Evolutionary conservation across 2,113 vertebrate species (phyloP), one percentile per base, ranked within the genome.

Genomic region (Andinoacara biseriatus): DNA sequence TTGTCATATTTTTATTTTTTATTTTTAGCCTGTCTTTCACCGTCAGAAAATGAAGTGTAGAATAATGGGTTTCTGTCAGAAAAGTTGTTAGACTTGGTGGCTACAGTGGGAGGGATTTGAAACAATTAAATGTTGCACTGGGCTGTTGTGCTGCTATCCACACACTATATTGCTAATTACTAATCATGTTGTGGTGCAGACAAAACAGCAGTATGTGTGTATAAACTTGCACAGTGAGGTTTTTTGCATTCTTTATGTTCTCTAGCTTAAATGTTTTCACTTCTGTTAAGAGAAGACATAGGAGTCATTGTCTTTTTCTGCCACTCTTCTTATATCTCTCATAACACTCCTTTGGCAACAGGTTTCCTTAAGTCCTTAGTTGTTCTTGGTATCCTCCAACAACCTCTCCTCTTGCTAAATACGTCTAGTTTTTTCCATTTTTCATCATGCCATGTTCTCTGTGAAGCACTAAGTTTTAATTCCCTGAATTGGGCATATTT

Each of bases 241-340:
- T 80, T 4, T 74, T 3, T 29, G 31, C 56, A 17, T 59, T 81
- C 61, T 82, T 35, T 60, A 33, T 60, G 31, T 67, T 3, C 22
- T 43, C 24, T 74, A 22, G 43, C 46, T 65, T 77, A 59, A 76
- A n/a, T 52, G n/a, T 83, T 58, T 72, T 40, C 33, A 52, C 8
- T 58, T 65, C 54, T 61, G 38, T 56, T 22, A 26, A 26, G 63
- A 83, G 38, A 79, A 58, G 46, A 74, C 63, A 69, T 15, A 49
- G 40, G 40, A 67, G 63, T 46, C 40, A 67, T 49, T 67, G 63
- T 67, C 38, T 60, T 5, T 67, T 67, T 13, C 18, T 46, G 15
- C 40, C 22, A 67, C 63, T 49, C 46, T 10, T 67, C 26, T 10
- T 38, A 2, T 26, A 69, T 49, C 40, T 69, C 24, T 10, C 49